Evolutionary conservation across 2,888 invertebrate genomes (phyloP).

Genomic region (Mesochorus sp.): DNA sequence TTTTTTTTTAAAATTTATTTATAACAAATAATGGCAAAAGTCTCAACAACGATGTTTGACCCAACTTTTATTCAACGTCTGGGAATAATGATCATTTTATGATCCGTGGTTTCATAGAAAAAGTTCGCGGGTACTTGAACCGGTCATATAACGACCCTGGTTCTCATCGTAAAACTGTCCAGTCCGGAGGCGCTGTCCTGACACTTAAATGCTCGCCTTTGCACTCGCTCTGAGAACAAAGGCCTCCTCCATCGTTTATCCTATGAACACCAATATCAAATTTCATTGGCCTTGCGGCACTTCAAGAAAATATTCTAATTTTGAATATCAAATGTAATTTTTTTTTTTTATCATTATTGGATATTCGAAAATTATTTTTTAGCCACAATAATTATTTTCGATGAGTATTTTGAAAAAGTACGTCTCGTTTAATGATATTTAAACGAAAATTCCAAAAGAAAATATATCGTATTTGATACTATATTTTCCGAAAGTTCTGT

Average conservation of each 20-base stretch:
- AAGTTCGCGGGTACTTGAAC: constrained; percentile 31
- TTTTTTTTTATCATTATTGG: too few relatives aligned
- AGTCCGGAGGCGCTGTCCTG: constrained; percentile 36
- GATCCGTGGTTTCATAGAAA: constrained; percentile 16
- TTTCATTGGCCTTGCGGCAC: background rate
- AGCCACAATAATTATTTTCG: too few relatives aligned
- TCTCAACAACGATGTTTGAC: too few relatives aligned
- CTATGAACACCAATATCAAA: background rate
- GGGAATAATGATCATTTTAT: constrained; percentile 44
- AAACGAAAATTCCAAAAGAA: too few relatives aligned
- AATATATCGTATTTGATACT: too few relatives aligned
- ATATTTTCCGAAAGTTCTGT: too few relatives aligned
- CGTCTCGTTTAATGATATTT: too few relatives aligned
- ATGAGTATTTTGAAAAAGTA: too few relatives aligned
- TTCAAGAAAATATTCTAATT: background rate
- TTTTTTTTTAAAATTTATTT: too few relatives aligned
- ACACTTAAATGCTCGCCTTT: constrained; percentile 52
- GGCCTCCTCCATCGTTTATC: constrained; percentile 14
- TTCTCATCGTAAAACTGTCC: constrained; percentile 56
- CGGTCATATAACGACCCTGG: constrained; percentile 51
- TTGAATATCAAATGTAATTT: too few relatives aligned
- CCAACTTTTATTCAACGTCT: constrained; percentile 1
- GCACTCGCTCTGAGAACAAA: constrained; percentile 1
- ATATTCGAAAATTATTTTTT: too few relatives aligned
- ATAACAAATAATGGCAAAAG: too few relatives aligned